Percentiles rank a stretch among this genome's conserved stretches.
Evolutionary conservation across 1,140 invertebrate species (phyloP).

Genomic region (Drosophila orosa): DNA sequence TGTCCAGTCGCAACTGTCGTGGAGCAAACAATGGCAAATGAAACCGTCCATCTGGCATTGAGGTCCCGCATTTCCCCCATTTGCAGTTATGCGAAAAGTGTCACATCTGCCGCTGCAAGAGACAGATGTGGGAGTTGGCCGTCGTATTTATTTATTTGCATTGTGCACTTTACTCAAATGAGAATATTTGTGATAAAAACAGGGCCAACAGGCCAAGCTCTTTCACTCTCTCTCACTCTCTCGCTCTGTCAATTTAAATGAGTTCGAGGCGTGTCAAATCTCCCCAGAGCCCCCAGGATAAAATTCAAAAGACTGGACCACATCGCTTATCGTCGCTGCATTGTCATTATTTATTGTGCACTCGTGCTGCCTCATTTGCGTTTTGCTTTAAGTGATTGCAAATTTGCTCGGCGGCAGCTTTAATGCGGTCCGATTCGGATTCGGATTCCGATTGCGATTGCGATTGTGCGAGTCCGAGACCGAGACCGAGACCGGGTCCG

Average conservation of each 20-base stretch:
- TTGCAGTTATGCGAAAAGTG: conserved; percentile 61
- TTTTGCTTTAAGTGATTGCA: conserved; percentile 55
- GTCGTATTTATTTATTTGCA: conserved; percentile 63
- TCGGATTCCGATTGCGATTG: not conserved
- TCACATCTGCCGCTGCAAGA: conserved; percentile 45
- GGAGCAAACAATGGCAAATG: conserved; percentile 35
- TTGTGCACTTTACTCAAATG: conserved; percentile 57
- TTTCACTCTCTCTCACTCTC: conserved; percentile 25
- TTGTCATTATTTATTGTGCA: conserved; percentile 66
- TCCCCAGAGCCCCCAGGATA: conserved; percentile 15
- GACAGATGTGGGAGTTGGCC: conserved; percentile 51
- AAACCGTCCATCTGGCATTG: conserved; percentile 47
- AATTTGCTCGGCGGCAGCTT: conserved; percentile 37
- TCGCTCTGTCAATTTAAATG: conserved; percentile 53
- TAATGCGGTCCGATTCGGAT: conserved; percentile 35
- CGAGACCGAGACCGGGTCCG: not conserved
- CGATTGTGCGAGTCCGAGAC: not conserved
- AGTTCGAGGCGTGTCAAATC: conserved; percentile 38
- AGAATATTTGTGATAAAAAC: conserved; percentile 52
- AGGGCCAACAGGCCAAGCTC: conserved; percentile 33
- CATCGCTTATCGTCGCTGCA: conserved; percentile 40
- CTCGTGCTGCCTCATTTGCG: conserved; percentile 39
- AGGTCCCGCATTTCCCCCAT: conserved; percentile 37
- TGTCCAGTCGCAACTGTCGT: not conserved
- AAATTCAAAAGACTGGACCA: conserved; percentile 11